These are phyloP conservation scores for Nebria brevicollis DNA, from an alignment of 2,888 invertebrate species.

Conservation along the genomic window DNA sequence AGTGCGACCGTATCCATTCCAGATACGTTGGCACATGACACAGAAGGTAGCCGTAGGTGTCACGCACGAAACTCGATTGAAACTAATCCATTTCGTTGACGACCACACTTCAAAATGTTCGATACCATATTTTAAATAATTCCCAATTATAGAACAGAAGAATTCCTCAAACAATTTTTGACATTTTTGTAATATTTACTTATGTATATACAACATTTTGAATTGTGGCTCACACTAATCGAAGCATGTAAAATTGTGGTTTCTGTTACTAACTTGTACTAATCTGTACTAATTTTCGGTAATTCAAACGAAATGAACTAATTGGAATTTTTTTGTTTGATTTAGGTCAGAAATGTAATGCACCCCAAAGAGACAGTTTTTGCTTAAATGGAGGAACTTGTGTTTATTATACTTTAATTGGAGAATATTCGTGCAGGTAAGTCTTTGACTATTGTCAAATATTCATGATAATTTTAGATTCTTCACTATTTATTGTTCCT, in stretches of 20 bases:
- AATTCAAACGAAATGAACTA: conserved; percentile 50
- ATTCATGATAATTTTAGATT: no score
- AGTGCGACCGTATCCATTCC: conserved; percentile 53
- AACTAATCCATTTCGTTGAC: background rate
- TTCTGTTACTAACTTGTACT: background rate
- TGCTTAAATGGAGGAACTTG: conserved; percentile 91
- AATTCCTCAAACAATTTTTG: no score
- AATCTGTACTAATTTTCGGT: background rate
- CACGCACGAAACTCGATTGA: conserved; percentile 26
- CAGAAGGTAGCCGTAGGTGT: conserved; percentile 51
- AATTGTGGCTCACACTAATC: no score
- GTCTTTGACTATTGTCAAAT: conserved; percentile 58
- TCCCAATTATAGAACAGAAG: no score
- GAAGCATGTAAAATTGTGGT: background rate
- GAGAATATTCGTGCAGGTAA: conserved; percentile 88
- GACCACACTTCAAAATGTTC: background rate
- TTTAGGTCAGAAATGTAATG: conserved; percentile 74
- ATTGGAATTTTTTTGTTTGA: conserved; percentile 67
- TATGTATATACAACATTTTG: background rate
- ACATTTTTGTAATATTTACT: no score
- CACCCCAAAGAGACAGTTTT: conserved; percentile 73
- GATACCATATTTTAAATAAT: no score
- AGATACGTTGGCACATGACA: conserved; percentile 59
- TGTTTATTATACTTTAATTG: conserved; percentile 80
- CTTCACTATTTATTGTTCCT: no score